Evolutionary conservation across 2,888 invertebrate genomes (phyloP).

Genomic region (Papilio gigon): DNA sequence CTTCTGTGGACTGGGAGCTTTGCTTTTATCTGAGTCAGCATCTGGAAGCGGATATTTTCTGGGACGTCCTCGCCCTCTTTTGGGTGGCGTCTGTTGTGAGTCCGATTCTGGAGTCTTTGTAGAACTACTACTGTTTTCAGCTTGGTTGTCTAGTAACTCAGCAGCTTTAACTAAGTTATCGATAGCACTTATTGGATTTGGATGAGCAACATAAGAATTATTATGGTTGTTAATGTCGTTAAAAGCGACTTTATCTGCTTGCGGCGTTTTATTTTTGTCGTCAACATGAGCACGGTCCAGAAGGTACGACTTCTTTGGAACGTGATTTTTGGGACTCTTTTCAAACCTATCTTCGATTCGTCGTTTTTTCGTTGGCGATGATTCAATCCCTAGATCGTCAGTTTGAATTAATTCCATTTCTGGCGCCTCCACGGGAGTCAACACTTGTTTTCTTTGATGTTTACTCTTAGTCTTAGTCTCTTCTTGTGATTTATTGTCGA

Average conservation of each 20-base stretch:
- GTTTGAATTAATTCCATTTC: slow-evolving; percentile 77
- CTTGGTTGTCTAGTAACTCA: slow-evolving; percentile 72
- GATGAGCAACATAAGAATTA: slow-evolving; percentile 53
- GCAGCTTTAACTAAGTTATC: slow-evolving; percentile 78
- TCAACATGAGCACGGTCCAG: slow-evolving; percentile 59
- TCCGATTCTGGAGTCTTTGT: slow-evolving; percentile 49
- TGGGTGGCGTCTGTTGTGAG: slow-evolving; percentile 62
- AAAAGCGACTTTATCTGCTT: slow-evolving; percentile 50
- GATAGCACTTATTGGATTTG: slow-evolving; percentile 68
- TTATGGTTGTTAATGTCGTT: slow-evolving; percentile 54
- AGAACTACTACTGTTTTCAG: slow-evolving; percentile 55
- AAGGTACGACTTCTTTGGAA: slow-evolving; percentile 74
- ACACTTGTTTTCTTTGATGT: slow-evolving; percentile 78
- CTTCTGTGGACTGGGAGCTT: slow-evolving; percentile 66
- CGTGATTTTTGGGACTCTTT: slow-evolving; percentile 60
- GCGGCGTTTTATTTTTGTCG: slow-evolving; percentile 52
- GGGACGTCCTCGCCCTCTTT: slow-evolving; percentile 75
- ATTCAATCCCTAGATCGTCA: slow-evolving; percentile 63
- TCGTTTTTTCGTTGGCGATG: slow-evolving; percentile 72
- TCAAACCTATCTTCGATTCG: slow-evolving; percentile 66
- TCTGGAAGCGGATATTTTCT: slow-evolving; percentile 74
- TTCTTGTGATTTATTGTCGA: slow-evolving; percentile 61
- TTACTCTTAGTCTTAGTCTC: slow-evolving; percentile 67
- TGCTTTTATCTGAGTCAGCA: slow-evolving; percentile 51
- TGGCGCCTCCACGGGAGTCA: slow-evolving; percentile 74